Evolutionary conservation across 2,797 vertebrate genomes (phyloP), one percentile per base, ranked within the genome.

Genomic region (Arnoldichthys spilopterus): DNA sequence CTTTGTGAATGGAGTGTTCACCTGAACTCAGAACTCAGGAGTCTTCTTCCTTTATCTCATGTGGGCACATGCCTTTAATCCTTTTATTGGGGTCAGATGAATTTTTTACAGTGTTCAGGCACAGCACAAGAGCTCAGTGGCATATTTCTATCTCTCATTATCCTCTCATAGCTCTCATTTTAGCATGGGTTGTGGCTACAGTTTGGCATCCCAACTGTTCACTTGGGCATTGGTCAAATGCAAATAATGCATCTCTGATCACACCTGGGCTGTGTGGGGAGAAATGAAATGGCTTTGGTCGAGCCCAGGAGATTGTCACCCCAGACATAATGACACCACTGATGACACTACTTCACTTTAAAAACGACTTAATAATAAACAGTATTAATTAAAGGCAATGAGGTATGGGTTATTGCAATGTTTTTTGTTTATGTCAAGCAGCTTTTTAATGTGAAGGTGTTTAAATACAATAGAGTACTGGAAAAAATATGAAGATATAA

Each of bases 41-140:
- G 18, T 32, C 37, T 67, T 37, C 15, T 54, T 75, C 11, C 26
- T 18, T 43, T 56, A 22, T 26, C 34, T 51, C 43, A 26, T n/a
- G 7, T 24, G 28, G 40, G 40, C 47, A 34, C 13, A 24, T 64
- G 32, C 32, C 26, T 68, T 74, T 79, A 37, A 80, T 59, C 54
- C 51, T n/a, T 20, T 79, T 74, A 59, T 49, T 59, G 30, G 63
- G 54, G 78, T 80, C 72, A 80, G 54, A 74, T 74, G 43, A 74
- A 80, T 80, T 74, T 74, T 79, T 79, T 32, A 56, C 68, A 26
- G 63, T 51, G 12, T 74, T 58, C 71, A 66, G 26, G 24, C 40
- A 45, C 18, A 58, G 62, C 62, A 74, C 62, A 37, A 61, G 63
- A 18, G 24, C 26, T 49, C 22, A 63, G 49, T 62, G 68, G 40